These are phyloP conservation scores for Eurystomus glaucurus DNA, from an alignment of 2,797 vertebrate species.

Conservation along the genomic window DNA sequence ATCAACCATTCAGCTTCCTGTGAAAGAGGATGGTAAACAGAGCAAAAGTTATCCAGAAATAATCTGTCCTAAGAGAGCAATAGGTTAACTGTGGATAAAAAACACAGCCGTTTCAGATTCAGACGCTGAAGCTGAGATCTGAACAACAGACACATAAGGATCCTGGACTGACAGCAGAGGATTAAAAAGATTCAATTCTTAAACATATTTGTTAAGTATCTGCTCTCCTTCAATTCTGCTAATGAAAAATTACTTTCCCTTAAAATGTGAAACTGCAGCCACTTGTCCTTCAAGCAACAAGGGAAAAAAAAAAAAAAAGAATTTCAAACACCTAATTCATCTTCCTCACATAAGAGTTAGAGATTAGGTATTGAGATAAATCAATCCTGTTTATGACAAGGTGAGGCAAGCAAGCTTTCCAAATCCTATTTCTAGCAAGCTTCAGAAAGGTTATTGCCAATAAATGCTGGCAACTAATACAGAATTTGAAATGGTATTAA, in stretches of 20 bases:
- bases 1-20: background rate
- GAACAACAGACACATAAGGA: background rate
- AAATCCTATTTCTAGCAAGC: background rate
- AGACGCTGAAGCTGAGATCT: background rate
- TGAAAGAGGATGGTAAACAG: background rate
- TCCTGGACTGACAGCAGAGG: background rate
- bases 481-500: background rate
- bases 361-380: background rate
- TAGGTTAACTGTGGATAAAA: background rate
- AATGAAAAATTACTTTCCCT: background rate
- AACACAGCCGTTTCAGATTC: background rate
- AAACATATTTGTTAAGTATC: background rate
- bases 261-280: background rate
- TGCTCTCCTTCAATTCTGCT: background rate
- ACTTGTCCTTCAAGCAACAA: background rate
- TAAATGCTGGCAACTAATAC: background rate
- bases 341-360: background rate
- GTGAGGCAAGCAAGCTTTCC: background rate
- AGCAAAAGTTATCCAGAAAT: background rate
- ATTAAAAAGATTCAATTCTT: background rate
- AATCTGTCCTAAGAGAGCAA: background rate
- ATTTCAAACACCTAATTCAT: background rate
- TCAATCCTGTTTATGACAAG: background rate
- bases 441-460: background rate
- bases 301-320: background rate